phyloP scores from a whole-genome alignment of 2,113 vertebrate species.

The Vombatus ursinus region DNA sequence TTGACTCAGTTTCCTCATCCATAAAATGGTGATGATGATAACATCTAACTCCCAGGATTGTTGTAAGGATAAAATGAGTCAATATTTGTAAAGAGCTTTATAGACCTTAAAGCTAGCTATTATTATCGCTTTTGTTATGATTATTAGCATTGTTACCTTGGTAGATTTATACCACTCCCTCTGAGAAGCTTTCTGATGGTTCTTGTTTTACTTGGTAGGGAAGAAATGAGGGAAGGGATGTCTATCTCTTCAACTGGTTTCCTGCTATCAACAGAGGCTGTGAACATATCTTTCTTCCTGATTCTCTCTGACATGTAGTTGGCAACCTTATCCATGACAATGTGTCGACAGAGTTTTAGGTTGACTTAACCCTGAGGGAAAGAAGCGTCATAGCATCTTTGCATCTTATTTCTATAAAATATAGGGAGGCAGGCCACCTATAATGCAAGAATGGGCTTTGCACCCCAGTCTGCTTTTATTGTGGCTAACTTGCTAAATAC shows the following conservation, averaged over 20 bases:
- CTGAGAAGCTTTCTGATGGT: neutral
- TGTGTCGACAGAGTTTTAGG: constrained; percentile 57
- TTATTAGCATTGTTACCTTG: neutral
- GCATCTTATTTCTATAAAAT: constrained; percentile 47
- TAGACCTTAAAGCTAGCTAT: neutral
- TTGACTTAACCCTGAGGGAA: constrained; percentile 51
- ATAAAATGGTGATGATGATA: neutral
- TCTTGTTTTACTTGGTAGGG: neutral
- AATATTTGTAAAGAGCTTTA: neutral
- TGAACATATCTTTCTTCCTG: constrained; percentile 57
- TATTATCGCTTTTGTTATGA: neutral
- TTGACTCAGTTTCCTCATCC: neutral
- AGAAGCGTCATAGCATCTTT: constrained; percentile 41
- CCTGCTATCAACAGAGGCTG: constrained; percentile 36
- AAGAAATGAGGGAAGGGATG: neutral
- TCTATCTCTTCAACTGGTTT: constrained; percentile 31
- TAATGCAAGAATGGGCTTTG: neutral
- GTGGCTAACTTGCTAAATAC: neutral
- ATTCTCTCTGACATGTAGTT: constrained; percentile 69
- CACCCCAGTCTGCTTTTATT: neutral
- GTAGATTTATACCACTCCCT: neutral
- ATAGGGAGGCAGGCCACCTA: neutral
- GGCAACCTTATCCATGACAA: constrained; percentile 57
- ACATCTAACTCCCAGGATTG: neutral
- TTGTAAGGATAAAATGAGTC: neutral